phyloP scores from a whole-genome alignment of 2,113 vertebrate genomes.

The Pseudois nayaur region DNA sequence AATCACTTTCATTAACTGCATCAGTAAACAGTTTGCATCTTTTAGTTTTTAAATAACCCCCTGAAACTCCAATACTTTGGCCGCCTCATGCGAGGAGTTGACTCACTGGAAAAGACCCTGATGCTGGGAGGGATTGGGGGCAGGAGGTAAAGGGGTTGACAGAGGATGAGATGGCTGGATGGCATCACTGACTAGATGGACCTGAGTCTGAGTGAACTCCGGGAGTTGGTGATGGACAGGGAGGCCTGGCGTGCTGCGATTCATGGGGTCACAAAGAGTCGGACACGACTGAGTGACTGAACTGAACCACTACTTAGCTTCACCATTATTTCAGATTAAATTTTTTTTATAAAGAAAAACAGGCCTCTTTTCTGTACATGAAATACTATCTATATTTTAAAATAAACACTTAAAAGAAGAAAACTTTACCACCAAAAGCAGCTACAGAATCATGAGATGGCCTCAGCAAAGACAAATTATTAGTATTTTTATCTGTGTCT shows the following conservation, averaged over 20 bases:
- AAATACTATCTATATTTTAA: constrained; percentile 43
- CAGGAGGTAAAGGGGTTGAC: no score
- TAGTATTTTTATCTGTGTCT: constrained; percentile 66
- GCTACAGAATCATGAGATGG: constrained; percentile 26
- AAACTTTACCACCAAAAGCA: constrained; percentile 35
- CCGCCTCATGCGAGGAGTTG: no score
- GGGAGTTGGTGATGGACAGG: no score
- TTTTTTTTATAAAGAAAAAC: constrained; percentile 25
- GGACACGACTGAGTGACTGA: no score
- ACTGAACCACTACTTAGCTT: background rate
- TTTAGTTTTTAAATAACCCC: constrained; percentile 3
- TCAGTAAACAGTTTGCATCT: background rate
- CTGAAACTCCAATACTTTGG: no score
- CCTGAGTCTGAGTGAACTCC: no score
- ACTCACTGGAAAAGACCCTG: no score
- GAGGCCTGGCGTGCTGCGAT: no score
- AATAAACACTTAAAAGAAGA: constrained; percentile 33
- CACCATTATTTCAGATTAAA: constrained; percentile 17
- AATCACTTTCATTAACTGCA: background rate
- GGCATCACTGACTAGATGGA: no score
- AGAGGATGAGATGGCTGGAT: no score
- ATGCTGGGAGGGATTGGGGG: no score
- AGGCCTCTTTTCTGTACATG: background rate
- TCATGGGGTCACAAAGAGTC: no score
- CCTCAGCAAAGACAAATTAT: constrained; percentile 78